Evolutionary conservation across 2,113 vertebrate species (phyloP), one percentile per base, ranked within the genome.

Genomic region (Talpa occidentalis): DNA sequence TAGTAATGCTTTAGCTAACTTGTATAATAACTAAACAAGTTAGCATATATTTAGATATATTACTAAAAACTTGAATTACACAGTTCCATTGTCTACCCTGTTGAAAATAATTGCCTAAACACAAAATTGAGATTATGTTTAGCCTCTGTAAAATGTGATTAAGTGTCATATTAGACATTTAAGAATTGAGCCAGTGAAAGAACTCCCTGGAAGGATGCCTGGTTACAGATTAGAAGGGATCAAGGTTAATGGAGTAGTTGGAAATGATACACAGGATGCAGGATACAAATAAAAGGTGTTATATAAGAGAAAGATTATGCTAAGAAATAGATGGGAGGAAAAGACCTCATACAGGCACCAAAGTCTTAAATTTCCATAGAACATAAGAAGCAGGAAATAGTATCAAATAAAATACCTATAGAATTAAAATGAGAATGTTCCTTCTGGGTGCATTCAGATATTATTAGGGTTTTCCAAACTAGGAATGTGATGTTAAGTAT

Each of bases 181-280:
- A 96, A 92, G 67, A 87, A 88, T 6, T 67, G 6, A 89, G 24
- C 19, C 54, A 47, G 56, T 69, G 79, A 81, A 95, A 94, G 69
- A 91, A 70, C 21, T 94, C 40, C 44, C 76, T 96, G 95, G 69
- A 96, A 95, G 26, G 82, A 7, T 76, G 78, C 78, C 94, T 95
- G 49, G 85, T 92, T 30, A 88, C 37, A 91, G 93, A 91, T 88
- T 79, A 95, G 78, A 78, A 86, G n/a, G 64, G 78, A 74, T 95
- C 85, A 95, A 96, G 70, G 86, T 93, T 95, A 96, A 91, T 91
- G 93, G 89, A 93, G 82, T 83, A 62, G 54, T 72, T 96, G 88
- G 82, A 97, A 97, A 88, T 92, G 91, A 91, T 94, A 89, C 6
- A 84, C 6, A 84, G 28, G 76, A 78, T 64, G 14, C n/a, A 86